Evolutionary conservation across 2,113 vertebrate species (phyloP), one percentile per base, ranked within the genome.

Genomic region (Anguilla rostrata): DNA sequence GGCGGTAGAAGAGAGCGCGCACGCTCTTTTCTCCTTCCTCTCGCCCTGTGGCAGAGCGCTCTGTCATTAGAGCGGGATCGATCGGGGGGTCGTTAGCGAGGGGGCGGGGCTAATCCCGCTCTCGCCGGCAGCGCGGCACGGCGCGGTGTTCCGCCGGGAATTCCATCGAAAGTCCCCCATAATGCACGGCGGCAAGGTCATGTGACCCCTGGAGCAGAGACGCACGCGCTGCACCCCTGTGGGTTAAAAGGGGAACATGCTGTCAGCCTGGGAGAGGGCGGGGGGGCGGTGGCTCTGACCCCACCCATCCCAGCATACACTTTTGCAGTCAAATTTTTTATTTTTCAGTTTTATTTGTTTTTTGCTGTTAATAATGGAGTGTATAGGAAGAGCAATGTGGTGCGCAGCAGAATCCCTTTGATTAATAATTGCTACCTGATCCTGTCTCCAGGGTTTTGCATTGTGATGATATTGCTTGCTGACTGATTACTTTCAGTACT

Each of bases 51-150:
- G 81, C 86, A 78, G 82, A 63, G 60, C 29, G 78, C 49, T 46
- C 34, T 71, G 14, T 83, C 82, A 60, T 71, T 40, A 75, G 43
- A 83, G 81, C 39, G 26, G 29, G 83, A 83, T 83, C 60, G 86
- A 87, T 87, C 83, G 57, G 80, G 29, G 46, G 40, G 39, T 83
- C 66, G 79, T 87, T 87, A 78, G 63, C 78, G 43, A 66, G 18
- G 22, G 49, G 1, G 49, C 49, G n/a, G 75, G 66, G 16, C 82
- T 87, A 83, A 83, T 87, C 83, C 46, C 75, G 11, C 39, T 84
- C 83, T 56, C 15, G 26, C 9, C 53, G n/a, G 34, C 34, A 1
- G 34, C 34, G 34, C 1, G 34, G 34, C 34, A 34, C 34, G 9
- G 20, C 60, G 20, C 57, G 34, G 49, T 86, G 41, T 46, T 81